phyloP scores from a whole-genome alignment of 2,113 vertebrate species.

The Carassius gibelio region DNA sequence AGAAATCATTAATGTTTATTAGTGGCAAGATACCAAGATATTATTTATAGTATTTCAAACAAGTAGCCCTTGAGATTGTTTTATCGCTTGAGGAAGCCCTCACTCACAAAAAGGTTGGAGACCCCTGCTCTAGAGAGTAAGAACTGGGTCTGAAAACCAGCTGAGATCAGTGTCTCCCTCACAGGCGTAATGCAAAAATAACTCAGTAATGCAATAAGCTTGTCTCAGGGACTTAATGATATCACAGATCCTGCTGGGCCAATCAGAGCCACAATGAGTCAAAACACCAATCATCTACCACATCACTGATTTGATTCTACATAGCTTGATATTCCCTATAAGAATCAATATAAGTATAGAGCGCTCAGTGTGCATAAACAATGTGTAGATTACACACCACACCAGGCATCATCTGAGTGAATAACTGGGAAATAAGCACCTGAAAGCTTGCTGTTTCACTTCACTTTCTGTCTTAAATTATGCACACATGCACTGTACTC shows the following conservation, averaged over 20 bases:
- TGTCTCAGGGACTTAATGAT: slow-evolving; percentile 11
- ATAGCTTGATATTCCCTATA: neutral
- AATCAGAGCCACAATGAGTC: slow-evolving; percentile 1
- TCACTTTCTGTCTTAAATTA: slow-evolving; percentile 6
- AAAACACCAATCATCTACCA: slow-evolving; percentile 2
- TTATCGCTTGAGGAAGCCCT: too few species aligned
- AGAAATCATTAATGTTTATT: too few species aligned
- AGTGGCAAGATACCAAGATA: too few species aligned
- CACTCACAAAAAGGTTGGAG: too few species aligned
- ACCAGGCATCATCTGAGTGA: too few species aligned
- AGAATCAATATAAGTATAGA: neutral
- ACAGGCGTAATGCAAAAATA: neutral
- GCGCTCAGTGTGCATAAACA: neutral
- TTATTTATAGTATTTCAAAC: too few species aligned
- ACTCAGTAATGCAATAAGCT: neutral
- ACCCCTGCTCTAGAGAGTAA: neutral
- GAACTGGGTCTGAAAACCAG: slow-evolving; percentile 30
- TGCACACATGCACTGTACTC: neutral
- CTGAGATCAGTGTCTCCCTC: slow-evolving; percentile 14
- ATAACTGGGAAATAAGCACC: neutral
- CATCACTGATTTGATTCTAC: neutral
- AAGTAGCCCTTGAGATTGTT: too few species aligned
- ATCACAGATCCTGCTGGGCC: slow-evolving; percentile 9
- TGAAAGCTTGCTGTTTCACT: neutral
- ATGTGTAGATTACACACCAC: slow-evolving; percentile 5